Conservation (phyloP, 35 echinoderm and acorn worm genomes). For the Amphiura filiformis region DNA sequence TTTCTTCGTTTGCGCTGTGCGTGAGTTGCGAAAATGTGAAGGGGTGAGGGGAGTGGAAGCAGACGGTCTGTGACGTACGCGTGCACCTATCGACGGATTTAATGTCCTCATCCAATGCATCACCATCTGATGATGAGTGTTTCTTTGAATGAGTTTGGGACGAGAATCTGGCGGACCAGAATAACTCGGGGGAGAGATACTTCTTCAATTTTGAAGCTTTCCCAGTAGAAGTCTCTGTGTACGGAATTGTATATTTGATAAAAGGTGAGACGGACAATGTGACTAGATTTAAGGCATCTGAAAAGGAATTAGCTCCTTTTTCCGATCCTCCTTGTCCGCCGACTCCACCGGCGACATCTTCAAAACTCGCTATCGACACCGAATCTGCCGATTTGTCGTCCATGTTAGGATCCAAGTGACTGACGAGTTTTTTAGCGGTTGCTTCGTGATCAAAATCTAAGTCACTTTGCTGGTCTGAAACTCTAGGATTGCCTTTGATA, state of each 20-base stretch:
- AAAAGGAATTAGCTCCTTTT: conserved; percentile 16
- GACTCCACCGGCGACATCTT: background rate
- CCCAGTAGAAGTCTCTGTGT: conserved; percentile 63
- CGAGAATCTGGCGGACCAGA: background rate
- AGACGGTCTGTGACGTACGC: conserved; percentile 37
- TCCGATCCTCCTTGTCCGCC: background rate
- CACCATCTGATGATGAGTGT: background rate
- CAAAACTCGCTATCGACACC: background rate
- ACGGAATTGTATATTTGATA: conserved; percentile 46
- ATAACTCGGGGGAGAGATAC: conserved; percentile 52
- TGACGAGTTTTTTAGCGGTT: conserved; percentile 20
- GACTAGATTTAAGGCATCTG: conserved; percentile 28
- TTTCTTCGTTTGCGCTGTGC: conserved; percentile 33
- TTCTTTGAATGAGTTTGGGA: background rate
- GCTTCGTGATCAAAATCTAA: conserved; percentile 25
- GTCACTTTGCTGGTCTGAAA: background rate
- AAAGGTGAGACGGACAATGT: conserved; percentile 67
- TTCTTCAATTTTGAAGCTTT: conserved; percentile 40
- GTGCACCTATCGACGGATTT: conserved; percentile 63
- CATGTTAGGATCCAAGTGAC: background rate
- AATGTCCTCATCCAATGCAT: conserved; percentile 6
- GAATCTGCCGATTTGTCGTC: background rate
- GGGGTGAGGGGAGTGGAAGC: conserved; percentile 37
- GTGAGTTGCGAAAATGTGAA: conserved; percentile 61
- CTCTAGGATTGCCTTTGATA: too few species aligned